A percentile compares a stretch with the other conserved stretches of the same genome.
phyloP scores from a whole-genome alignment of 1,140 invertebrate genomes.

The Dreissena polymorpha region DNA sequence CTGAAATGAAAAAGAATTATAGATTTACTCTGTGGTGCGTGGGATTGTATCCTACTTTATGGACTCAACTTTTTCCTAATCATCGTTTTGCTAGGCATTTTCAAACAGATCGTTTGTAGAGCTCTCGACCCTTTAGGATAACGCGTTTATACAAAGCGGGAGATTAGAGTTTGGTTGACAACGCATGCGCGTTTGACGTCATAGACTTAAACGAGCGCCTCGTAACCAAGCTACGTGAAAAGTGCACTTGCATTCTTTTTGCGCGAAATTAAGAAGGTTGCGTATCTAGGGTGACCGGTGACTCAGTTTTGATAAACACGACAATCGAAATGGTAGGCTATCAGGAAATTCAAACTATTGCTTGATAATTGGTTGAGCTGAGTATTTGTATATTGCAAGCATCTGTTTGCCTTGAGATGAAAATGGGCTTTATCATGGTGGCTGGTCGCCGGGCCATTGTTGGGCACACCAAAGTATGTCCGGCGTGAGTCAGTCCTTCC shows the following conservation, averaged over 20 bases:
- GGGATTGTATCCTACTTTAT: too few relatives aligned
- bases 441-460: neutral
- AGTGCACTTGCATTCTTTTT: neutral
- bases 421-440: neutral
- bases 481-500: too few relatives aligned
- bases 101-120: too few relatives aligned
- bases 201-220: neutral
- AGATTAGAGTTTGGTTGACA: neutral
- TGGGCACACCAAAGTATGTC: too few relatives aligned
- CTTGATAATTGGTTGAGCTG: neutral
- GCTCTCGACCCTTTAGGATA: too few relatives aligned
- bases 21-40: too few relatives aligned
- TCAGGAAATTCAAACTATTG: neutral
- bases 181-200: constrained; percentile 6
- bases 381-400: neutral
- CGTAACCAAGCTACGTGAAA: neutral
- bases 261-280: neutral
- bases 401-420: neutral
- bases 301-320: neutral
- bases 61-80: too few relatives aligned
- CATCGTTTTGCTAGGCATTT: too few relatives aligned
- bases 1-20: too few relatives aligned
- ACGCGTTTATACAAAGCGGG: neutral
- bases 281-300: neutral
- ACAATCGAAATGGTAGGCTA: neutral